These are phyloP conservation scores for Macrotis lagotis DNA, from an alignment of 2,113 vertebrate species.

Conservation along the genomic window DNA sequence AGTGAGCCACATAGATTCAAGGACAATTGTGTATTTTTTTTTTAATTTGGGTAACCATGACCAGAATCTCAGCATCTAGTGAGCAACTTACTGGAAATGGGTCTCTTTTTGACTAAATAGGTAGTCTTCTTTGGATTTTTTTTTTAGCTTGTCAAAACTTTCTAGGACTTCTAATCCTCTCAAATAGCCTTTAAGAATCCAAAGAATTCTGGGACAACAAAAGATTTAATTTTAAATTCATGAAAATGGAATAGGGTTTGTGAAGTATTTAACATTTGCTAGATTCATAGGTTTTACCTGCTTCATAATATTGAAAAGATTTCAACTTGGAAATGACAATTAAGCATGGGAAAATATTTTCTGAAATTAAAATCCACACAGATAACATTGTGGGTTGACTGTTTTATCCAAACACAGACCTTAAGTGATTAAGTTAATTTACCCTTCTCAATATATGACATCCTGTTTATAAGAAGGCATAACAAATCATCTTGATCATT, in stretches of 20 bases:
- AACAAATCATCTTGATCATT: constrained; percentile 49
- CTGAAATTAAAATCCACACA: constrained; percentile 23
- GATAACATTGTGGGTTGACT: constrained; percentile 45
- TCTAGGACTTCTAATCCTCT: neutral
- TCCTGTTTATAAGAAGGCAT: constrained; percentile 67
- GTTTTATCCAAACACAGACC: constrained; percentile 60
- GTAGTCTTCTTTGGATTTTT: neutral
- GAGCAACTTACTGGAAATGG: neutral
- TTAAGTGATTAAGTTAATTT: constrained; percentile 62
- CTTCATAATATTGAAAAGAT: neutral
- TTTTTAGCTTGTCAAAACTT: neutral
- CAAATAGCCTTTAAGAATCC: neutral
- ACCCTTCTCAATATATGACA: constrained; percentile 62
- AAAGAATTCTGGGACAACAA: neutral
- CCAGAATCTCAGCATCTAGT: neutral
- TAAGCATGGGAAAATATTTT: constrained; percentile 20
- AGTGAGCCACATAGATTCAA: neutral
- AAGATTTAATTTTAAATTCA: neutral
- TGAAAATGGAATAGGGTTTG: neutral
- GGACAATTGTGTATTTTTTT: neutral
- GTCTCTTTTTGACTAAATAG: neutral
- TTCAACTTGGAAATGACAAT: constrained; percentile 27
- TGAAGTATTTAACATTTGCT: neutral
- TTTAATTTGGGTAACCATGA: neutral
- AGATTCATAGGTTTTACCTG: constrained; percentile 7